phyloP scores from a whole-genome alignment of 1,140 invertebrate genomes.

The Centruroides vittatus region DNA sequence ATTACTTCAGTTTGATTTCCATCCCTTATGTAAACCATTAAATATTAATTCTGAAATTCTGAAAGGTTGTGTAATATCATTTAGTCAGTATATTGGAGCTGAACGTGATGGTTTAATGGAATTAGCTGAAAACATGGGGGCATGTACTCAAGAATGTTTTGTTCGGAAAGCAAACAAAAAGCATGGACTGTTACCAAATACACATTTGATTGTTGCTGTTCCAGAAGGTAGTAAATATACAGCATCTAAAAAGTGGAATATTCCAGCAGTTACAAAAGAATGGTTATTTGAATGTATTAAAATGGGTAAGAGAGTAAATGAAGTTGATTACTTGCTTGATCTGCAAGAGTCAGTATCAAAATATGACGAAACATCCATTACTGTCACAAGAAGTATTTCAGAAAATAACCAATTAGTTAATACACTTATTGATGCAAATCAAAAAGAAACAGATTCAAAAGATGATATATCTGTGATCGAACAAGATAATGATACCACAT shows the following conservation, averaged over 20 bases:
- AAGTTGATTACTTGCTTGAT: conserved; percentile 44
- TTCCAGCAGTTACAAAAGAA: conserved; percentile 53
- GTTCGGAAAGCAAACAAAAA: conserved; percentile 36
- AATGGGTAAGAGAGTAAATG: conserved; percentile 36
- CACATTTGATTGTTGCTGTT: conserved; percentile 58
- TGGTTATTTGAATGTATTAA: conserved; percentile 60
- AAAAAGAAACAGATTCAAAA: no score
- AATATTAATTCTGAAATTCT: conserved; percentile 35
- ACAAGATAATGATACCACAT: not conserved
- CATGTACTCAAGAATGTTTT: conserved; percentile 49
- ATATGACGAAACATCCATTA: no score
- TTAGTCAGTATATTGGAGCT: conserved; percentile 53
- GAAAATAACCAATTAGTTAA: no score
- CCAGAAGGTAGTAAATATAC: conserved; percentile 62
- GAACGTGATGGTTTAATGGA: conserved; percentile 54
- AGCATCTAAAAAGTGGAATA: conserved; percentile 66
- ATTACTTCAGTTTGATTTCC: conserved; percentile 42
- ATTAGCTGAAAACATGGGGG: conserved; percentile 52
- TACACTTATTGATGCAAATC: no score
- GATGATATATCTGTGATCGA: no score
- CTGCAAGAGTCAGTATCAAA: conserved; percentile 10
- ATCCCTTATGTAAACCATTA: conserved; percentile 40
- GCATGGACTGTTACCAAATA: conserved; percentile 39
- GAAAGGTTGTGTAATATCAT: conserved; percentile 50
- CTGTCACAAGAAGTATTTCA: no score